phyloP scores from a whole-genome alignment of 2,888 invertebrate genomes.

The Omphaloscelis lunosa region DNA sequence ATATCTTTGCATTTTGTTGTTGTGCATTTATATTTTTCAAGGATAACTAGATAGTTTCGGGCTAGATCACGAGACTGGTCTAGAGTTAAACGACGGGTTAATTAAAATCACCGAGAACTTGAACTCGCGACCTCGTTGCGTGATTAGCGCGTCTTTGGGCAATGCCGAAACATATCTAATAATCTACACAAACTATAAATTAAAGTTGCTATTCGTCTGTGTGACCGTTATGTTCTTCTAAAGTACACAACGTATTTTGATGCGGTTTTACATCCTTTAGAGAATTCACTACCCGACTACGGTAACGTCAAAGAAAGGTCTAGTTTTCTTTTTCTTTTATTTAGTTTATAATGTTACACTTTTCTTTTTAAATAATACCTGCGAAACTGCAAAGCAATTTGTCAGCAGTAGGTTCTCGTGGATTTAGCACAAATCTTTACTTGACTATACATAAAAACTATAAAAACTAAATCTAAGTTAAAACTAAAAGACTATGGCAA shows the following conservation, averaged over 20 bases:
- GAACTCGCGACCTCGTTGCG: slow-evolving; percentile 11
- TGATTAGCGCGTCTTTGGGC: slow-evolving; percentile 16
- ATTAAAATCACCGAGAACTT: slow-evolving; percentile 46
- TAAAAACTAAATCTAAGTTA: no score
- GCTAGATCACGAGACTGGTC: slow-evolving; percentile 27
- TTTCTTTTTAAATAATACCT: no score
- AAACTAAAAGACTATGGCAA: no score
- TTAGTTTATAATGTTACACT: no score
- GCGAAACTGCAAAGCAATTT: no score
- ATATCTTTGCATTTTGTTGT: no score
- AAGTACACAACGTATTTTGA: not conserved
- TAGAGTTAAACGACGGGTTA: slow-evolving; percentile 31
- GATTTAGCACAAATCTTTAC: no score
- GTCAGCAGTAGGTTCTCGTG: no score
- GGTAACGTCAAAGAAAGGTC: not conserved
- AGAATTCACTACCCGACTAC: not conserved
- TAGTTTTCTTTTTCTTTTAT: no score
- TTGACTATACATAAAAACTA: no score
- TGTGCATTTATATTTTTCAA: not conserved
- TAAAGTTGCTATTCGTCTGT: not conserved
- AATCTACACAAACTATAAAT: not conserved
- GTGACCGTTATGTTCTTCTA: not conserved
- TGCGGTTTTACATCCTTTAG: not conserved
- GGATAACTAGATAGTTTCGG: slow-evolving; percentile 10
- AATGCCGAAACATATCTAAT: not conserved